These are phyloP conservation scores for Cairina moschata DNA, from an alignment of 2,113 vertebrate species.

Conservation along the genomic window DNA sequence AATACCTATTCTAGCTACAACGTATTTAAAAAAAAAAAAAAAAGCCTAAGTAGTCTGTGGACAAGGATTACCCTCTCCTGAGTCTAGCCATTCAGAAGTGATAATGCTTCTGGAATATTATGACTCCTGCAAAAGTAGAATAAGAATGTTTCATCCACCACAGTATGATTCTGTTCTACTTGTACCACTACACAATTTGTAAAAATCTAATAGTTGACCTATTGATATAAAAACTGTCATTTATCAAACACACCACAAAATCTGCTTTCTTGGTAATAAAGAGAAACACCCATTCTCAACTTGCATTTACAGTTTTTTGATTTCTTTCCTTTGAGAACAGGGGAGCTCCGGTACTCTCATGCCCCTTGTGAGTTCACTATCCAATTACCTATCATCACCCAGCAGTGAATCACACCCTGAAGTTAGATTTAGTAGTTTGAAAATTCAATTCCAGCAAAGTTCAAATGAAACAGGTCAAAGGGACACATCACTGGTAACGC, in stretches of 20 bases:
- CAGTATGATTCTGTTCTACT: not conserved
- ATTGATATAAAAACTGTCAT: slow-evolving; percentile 3
- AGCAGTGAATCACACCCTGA: slow-evolving; percentile 75
- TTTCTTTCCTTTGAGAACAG: slow-evolving; percentile 76
- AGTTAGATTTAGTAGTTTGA: slow-evolving; percentile 71
- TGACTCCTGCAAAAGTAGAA: not conserved
- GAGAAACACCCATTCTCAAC: not conserved
- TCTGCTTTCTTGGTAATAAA: not conserved
- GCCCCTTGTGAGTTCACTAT: slow-evolving; percentile 57
- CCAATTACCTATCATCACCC: slow-evolving; percentile 77
- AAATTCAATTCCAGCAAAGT: slow-evolving; percentile 70
- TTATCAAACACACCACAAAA: slow-evolving; percentile 36
- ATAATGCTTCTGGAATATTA: not conserved
- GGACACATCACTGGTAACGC: slow-evolving; percentile 55
- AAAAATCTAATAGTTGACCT: slow-evolving; percentile 24
- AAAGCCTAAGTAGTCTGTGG: not conserved
- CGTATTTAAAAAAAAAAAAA: not conserved
- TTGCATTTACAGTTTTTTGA: slow-evolving; percentile 28
- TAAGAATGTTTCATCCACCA: not conserved
- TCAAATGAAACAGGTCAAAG: slow-evolving; percentile 77
- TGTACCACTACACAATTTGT: not conserved
- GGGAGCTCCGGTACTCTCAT: slow-evolving; percentile 66
- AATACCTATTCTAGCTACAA: not conserved
- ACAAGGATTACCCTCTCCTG: not conserved
- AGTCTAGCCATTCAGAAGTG: not conserved